These are phyloP conservation scores for Actias luna DNA, from an alignment of 2,888 invertebrate species.

Conservation along the genomic window DNA sequence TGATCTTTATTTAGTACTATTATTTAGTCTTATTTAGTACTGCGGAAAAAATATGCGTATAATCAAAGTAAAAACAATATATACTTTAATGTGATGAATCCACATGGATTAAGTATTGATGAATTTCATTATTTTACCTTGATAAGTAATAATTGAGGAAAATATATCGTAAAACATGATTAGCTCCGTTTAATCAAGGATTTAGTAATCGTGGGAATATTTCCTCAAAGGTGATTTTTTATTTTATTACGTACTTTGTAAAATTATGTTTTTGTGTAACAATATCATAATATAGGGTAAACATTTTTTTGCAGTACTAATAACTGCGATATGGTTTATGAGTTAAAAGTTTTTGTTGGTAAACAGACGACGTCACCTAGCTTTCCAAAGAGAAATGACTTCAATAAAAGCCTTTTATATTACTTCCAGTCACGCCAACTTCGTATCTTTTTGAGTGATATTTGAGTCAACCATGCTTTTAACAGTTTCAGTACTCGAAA, in stretches of 20 bases:
- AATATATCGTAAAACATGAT: not conserved
- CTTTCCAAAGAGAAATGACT: conserved; percentile 56
- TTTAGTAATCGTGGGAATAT: not conserved
- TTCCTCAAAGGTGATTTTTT: not conserved
- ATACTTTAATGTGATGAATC: too few species aligned
- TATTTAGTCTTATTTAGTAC: too few species aligned
- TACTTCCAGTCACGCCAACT: conserved; percentile 53
- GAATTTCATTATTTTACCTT: too few species aligned
- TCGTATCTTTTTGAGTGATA: conserved; percentile 3
- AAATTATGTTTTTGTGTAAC: not conserved
- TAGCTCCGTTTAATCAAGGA: not conserved
- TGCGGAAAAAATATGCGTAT: too few species aligned
- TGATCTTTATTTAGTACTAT: too few species aligned
- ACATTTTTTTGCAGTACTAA: not conserved
- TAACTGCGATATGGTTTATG: conserved; percentile 27
- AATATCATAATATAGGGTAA: not conserved
- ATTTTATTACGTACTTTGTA: not conserved
- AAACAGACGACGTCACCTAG: conserved; percentile 47
- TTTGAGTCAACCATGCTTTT: conserved; percentile 2
- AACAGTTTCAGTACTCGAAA: conserved; percentile 7
- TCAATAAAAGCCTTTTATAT: conserved; percentile 57
- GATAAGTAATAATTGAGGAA: too few species aligned
- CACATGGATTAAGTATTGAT: too few species aligned
- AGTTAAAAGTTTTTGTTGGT: conserved; percentile 50
- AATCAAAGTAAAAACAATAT: too few species aligned